These are phyloP conservation scores for Carabus problematicus DNA, from an alignment of 2,888 invertebrate species.

Conservation along the genomic window DNA sequence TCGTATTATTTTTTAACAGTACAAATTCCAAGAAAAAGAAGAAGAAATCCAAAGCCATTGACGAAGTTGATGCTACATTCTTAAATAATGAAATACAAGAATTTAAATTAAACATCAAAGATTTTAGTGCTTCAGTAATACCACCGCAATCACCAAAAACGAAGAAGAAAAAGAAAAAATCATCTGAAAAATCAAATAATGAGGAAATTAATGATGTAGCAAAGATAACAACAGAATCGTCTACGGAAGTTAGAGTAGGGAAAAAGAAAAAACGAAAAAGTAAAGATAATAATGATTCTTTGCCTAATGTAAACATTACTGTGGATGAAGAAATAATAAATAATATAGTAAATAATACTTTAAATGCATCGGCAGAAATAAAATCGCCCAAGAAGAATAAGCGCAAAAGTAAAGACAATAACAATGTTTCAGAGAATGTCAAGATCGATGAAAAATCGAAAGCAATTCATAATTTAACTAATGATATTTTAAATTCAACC, in stretches of 20 bases:
- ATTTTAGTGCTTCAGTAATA: too few relatives aligned
- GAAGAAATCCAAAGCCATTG: constrained; percentile 6
- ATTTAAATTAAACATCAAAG: too few relatives aligned
- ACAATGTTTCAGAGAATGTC: background rate
- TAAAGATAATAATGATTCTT: constrained; percentile 11
- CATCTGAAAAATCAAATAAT: constrained; percentile 12
- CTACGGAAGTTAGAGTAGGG: constrained; percentile 1
- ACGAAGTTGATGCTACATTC: background rate
- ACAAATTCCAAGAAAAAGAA: constrained; percentile 8
- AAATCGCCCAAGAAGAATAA: constrained; percentile 23
- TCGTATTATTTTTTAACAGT: too few relatives aligned
- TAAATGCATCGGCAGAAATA: background rate
- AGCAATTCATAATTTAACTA: background rate
- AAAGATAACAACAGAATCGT: background rate
- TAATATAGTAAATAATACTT: too few relatives aligned
- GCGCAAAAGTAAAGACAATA: constrained; percentile 28
- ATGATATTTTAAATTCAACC: constrained; percentile 25
- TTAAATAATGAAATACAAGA: background rate
- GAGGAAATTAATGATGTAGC: constrained; percentile 7
- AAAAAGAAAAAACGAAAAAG: constrained; percentile 24
- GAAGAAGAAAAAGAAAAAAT: constrained; percentile 29
- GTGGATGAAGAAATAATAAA: too few relatives aligned
- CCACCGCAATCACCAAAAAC: too few relatives aligned
- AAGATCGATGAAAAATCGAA: too few relatives aligned
- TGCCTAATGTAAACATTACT: too few relatives aligned